phyloP scores from a whole-genome alignment of 1,140 invertebrate genomes.

The Drosophila eugracilis region DNA sequence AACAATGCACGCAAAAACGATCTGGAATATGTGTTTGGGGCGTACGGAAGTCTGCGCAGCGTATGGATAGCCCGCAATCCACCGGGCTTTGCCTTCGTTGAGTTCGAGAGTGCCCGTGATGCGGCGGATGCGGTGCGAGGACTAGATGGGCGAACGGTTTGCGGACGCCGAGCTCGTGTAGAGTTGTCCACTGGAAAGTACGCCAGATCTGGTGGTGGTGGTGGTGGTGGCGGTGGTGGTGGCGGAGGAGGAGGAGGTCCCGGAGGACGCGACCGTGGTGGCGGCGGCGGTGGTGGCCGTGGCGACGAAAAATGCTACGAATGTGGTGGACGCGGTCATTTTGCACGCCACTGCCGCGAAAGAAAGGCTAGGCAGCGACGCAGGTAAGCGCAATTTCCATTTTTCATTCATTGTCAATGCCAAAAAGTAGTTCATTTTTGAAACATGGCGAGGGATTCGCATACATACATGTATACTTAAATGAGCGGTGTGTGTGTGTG shows the following conservation, averaged over 20 bases:
- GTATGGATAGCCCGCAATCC: slow-evolving; percentile 98
- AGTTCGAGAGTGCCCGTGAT: slow-evolving; percentile 96
- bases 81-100: slow-evolving; percentile 97
- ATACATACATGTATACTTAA: slow-evolving; percentile 27
- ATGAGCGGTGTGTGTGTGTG: slow-evolving; percentile 7
- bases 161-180: slow-evolving; percentile 95
- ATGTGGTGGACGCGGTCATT: slow-evolving; percentile 95
- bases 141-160: slow-evolving; percentile 91
- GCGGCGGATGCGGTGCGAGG: slow-evolving; percentile 95
- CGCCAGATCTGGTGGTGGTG: slow-evolving; percentile 87
- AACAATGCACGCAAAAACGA: slow-evolving; percentile 95
- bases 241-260: slow-evolving; percentile 85
- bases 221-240: slow-evolving; percentile 71
- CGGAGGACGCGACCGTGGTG: slow-evolving; percentile 87
- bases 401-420: slow-evolving; percentile 67
- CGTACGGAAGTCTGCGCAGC: slow-evolving; percentile 96
- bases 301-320: slow-evolving; percentile 93
- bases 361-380: slow-evolving; percentile 70
- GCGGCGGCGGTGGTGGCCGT: slow-evolving; percentile 86
- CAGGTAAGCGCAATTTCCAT: slow-evolving; percentile 62
- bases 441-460: slow-evolving; percentile 48
- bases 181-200: slow-evolving; percentile 95
- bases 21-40: slow-evolving; percentile 96
- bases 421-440: slow-evolving; percentile 25
- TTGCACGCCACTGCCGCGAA: slow-evolving; percentile 93